phyloP scores from a whole-genome alignment of 1,140 invertebrate genomes.

The Eciton burchellii region DNA sequence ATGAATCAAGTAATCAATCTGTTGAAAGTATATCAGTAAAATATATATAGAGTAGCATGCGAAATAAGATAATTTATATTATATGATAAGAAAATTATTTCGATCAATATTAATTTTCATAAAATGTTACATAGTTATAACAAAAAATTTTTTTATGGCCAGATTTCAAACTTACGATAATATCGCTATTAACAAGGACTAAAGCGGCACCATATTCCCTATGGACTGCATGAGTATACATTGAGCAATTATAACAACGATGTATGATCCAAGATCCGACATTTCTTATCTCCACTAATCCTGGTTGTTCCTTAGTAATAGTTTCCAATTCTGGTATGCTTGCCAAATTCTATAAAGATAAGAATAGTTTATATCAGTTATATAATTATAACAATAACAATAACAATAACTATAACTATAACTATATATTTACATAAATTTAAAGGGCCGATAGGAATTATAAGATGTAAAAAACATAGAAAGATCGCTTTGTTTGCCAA shows the following conservation, averaged over 20 bases:
- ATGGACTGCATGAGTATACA: conserved; percentile 86
- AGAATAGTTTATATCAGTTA: conserved; percentile 3
- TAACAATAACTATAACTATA: background rate
- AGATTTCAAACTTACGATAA: conserved; percentile 82
- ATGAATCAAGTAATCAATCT: background rate
- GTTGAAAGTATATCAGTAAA: background rate
- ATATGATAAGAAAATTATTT: background rate
- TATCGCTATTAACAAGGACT: conserved; percentile 83
- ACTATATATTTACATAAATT: background rate
- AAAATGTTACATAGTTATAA: background rate
- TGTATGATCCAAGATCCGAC: conserved; percentile 85
- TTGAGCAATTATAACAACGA: conserved; percentile 84
- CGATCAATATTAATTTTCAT: background rate
- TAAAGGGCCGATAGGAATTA: background rate
- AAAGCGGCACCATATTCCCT: conserved; percentile 84
- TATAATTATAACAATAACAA: background rate
- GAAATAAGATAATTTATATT: conserved; percentile 9
- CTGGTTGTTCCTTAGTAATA: conserved; percentile 84
- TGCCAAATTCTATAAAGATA: conserved; percentile 79
- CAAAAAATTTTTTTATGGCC: background rate
- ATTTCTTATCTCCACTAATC: conserved; percentile 83
- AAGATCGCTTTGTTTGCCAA: background rate
- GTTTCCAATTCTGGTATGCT: conserved; percentile 81
- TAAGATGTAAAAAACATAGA: background rate
- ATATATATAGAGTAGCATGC: background rate